Evolutionary conservation across 1,140 invertebrate genomes (phyloP), one percentile per base, ranked within the genome.

Genomic region (Hyposmocoma kahamanoa): DNA sequence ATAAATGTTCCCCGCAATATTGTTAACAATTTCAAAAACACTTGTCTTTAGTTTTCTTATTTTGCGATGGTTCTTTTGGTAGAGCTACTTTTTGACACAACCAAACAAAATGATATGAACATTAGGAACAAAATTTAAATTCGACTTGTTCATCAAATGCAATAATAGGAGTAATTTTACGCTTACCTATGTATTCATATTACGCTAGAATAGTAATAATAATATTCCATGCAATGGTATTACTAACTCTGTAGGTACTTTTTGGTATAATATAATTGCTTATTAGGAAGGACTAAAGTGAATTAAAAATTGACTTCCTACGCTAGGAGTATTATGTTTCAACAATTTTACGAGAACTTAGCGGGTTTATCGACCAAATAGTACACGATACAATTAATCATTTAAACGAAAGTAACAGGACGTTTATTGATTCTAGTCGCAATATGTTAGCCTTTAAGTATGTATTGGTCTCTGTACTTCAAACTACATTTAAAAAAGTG

Each of bases 271-370:
- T 60, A 64, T 80, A 80, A 77, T 80, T 80, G 72, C 61, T 64
- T 74, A 73, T 65, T 67, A 80, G 76, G 76, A 77, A 77, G 76
- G 76, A 80, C 62, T 75, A 63, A 65, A 63, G 74, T 64, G 70
- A 75, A 75, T 62, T 62, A 75, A 67, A 72, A 78, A 78, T 77
- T 77, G 73, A 77, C 74, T 47, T 57, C 45, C 68, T 73, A 76
- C 62, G 47, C 43, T 49, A 62, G 43, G 38, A 22, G n/a, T n/a
- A n/a, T n/a, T n/a, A n/a, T 13, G 28, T 30, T n/a, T 8, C 28
- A 3, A 30, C 28, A 30, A 13, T 30, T 30, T 30, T 30, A 8
- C 2, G 8, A 2, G 28, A n/a, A n/a, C n/a, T n/a, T n/a, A n/a
- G n/a, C n/a, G n/a, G n/a, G n/a, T n/a, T n/a, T n/a, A n/a, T n/a